phyloP scores from a whole-genome alignment of 2,888 invertebrate species.

The Pasiphila rectangulata region DNA sequence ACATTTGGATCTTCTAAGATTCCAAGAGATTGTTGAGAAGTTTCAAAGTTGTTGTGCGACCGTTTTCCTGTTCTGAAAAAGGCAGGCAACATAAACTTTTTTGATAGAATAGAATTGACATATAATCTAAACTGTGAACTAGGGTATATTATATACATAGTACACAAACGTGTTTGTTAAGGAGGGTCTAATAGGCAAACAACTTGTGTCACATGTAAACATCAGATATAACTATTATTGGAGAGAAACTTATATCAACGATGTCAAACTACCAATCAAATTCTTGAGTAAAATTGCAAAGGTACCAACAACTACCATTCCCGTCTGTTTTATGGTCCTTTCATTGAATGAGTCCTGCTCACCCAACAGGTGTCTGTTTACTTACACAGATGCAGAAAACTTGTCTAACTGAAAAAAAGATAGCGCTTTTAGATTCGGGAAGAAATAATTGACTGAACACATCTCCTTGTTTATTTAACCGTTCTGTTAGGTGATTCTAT shows the following conservation, averaged over 20 bases:
- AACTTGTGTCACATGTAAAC: conserved; percentile 18
- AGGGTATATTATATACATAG: background rate
- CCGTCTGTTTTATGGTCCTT: conserved; percentile 1
- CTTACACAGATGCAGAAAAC: background rate
- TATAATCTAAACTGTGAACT: too few species aligned
- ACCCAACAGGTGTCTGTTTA: conserved; percentile 21
- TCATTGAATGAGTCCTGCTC: background rate
- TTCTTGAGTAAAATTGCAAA: background rate
- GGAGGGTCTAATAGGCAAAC: conserved; percentile 21
- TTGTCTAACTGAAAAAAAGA: too few species aligned
- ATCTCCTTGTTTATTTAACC: too few species aligned
- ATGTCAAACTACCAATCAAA: background rate
- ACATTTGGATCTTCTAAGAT: conserved; percentile 1
- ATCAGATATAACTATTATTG: conserved; percentile 9
- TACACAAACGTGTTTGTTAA: conserved; percentile 6
- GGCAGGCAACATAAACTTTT: background rate
- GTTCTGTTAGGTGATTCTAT: too few species aligned
- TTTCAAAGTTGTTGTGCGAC: background rate
- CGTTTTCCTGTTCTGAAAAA: background rate
- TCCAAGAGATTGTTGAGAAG: background rate
- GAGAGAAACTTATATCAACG: conserved; percentile 1
- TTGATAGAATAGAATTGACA: background rate
- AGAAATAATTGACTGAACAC: too few species aligned
- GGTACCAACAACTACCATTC: background rate
- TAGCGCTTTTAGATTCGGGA: too few species aligned